Evolutionary conservation across 2,113 vertebrate genomes (phyloP), one percentile per base, ranked within the genome.

Genomic region (Saccopteryx bilineata): DNA sequence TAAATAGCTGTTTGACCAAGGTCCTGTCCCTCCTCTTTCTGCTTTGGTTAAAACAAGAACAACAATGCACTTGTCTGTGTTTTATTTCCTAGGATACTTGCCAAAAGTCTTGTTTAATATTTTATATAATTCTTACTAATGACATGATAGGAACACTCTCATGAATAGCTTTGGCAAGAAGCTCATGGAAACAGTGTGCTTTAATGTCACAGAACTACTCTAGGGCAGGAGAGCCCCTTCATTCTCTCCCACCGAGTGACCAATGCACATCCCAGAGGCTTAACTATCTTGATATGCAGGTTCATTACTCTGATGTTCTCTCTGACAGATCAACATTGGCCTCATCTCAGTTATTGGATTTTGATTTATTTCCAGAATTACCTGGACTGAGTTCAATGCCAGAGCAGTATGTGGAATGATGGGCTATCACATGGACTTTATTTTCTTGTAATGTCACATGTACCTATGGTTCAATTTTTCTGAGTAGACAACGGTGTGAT

Each of bases 311-410:
- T 12, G 54, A 31, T 91, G 65, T 82, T 87, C 39, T 74, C 78
- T 91, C 71, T 75, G 82, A 97, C 86, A 95, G 58, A 93, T 78
- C 95, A 94, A 83, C 91, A 58, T 26, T 63, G 85, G 79, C 58
- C 96, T 97, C 93, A 91, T 92, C 78, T 95, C 78, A 93, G 93
- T 86, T 96, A 95, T 88, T 97, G 80, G 92, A 91, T 96, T 96
- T 96, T 95, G 85, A 96, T 97, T 96, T 97, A 96, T 93, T 95
- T 85, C 74, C 63, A 96, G 78, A 96, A 94, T 97, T 96, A 96
- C 86, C 94, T 97, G 88, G 63, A 66, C 88, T 93, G 78, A 95
- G 82, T 86, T 96, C 96, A 95, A 80, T 91, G 96, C 78, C 94
- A 96, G 86, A 94, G 75, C 18, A 79, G 39, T 82, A 86, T 33